phyloP scores from a whole-genome alignment of 1,140 invertebrate genomes.

The Papilio machaon region DNA sequence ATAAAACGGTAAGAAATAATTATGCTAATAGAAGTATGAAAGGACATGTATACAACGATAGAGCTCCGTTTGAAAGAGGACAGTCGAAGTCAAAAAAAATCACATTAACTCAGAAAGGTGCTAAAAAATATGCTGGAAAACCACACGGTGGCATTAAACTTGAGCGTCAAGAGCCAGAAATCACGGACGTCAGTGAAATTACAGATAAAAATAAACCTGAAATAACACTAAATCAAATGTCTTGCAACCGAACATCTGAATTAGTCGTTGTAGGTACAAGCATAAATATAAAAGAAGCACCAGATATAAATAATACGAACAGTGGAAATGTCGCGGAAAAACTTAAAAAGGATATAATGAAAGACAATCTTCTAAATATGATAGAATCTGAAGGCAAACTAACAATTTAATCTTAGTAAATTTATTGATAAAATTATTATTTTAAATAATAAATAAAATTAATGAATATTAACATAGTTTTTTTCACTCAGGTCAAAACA shows the following conservation, averaged over 20 bases:
- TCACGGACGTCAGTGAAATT: constrained; percentile 39
- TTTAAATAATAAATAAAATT: constrained; percentile 2
- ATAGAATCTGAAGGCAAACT: constrained; percentile 25
- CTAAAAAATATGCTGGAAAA: constrained; percentile 35
- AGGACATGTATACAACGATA: background rate
- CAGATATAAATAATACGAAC: background rate
- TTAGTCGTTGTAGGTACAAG: constrained; percentile 1
- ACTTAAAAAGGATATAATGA: constrained; percentile 13
- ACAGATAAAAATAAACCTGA: constrained; percentile 19
- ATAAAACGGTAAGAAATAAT: constrained; percentile 6
- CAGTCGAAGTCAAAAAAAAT: constrained; percentile 14
- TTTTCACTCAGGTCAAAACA: background rate
- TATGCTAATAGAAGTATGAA: background rate
- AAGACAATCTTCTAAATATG: background rate
- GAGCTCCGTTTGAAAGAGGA: constrained; percentile 22
- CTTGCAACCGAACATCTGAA: background rate
- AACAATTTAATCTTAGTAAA: constrained; percentile 23
- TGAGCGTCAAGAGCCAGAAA: constrained; percentile 51
- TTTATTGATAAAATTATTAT: constrained; percentile 22
- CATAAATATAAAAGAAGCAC: constrained; percentile 28
- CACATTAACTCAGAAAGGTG: constrained; percentile 23
- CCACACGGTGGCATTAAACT: constrained; percentile 54
- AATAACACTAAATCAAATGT: constrained; percentile 14
- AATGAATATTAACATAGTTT: background rate
- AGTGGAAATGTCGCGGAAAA: constrained; percentile 10